Evolutionary conservation across 2,797 vertebrate species (phyloP).

Genomic region (Pempheris klunzingeri): DNA sequence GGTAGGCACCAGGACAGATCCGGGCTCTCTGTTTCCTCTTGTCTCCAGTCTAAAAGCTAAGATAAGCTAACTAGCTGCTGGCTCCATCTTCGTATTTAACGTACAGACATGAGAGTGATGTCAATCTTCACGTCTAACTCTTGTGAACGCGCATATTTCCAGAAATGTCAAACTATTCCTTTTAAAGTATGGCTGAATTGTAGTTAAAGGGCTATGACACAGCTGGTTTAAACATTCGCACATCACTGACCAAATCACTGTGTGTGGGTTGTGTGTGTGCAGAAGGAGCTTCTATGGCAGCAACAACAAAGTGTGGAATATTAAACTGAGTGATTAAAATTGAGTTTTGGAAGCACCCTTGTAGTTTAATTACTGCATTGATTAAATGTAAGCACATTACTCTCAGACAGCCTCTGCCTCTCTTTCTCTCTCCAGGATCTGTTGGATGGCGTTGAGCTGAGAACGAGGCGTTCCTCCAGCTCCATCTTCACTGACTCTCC

Average conservation of each 20-base stretch:
- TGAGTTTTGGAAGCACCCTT: constrained; percentile 26
- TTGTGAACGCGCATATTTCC: too few relatives aligned
- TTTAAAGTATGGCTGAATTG: not conserved
- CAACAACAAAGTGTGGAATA: constrained; percentile 15
- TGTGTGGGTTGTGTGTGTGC: not conserved
- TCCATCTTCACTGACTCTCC: constrained; percentile 95
- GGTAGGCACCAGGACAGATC: not conserved
- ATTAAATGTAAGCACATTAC: constrained; percentile 24
- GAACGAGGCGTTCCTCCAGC: constrained; percentile 92
- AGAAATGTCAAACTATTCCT: too few relatives aligned
- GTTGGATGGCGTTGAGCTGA: constrained; percentile 90
- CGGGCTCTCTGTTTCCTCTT: not conserved
- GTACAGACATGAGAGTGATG: not conserved
- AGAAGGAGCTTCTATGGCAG: not conserved
- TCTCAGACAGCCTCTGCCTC: not conserved
- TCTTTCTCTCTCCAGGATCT: constrained; percentile 87
- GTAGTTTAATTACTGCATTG: constrained; percentile 13
- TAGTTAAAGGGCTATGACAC: not conserved
- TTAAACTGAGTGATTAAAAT: constrained; percentile 46
- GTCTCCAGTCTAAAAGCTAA: not conserved
- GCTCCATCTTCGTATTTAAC: not conserved
- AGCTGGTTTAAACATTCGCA: constrained; percentile 10
- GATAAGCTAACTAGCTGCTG: not conserved
- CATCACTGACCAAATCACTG: not conserved
- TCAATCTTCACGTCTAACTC: too few relatives aligned